phyloP scores from a whole-genome alignment of 2,797 vertebrate genomes.

The Schizopygopsis pylzovi region DNA sequence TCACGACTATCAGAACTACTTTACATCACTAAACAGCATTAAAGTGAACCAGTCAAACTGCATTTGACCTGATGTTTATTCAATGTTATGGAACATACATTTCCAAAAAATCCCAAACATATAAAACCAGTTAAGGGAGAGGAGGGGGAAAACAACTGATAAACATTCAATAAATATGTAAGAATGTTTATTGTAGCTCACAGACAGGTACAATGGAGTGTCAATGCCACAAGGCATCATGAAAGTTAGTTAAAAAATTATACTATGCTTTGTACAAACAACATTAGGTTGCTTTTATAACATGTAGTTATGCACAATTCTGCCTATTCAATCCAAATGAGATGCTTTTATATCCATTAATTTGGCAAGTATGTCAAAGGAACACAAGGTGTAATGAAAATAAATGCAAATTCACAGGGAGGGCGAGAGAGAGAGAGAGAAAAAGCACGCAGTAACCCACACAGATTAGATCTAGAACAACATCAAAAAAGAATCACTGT shows the following conservation, averaged over 20 bases:
- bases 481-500: slow-evolving; percentile 87
- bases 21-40: not conserved
- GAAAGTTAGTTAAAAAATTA: slow-evolving; percentile 84
- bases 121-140: slow-evolving; percentile 89
- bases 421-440: slow-evolving; percentile 58
- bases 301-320: slow-evolving; percentile 71
- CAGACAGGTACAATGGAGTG: slow-evolving; percentile 85
- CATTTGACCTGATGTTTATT: slow-evolving; percentile 91
- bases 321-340: slow-evolving; percentile 70
- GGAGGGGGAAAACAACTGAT: slow-evolving; percentile 75
- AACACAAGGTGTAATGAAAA: slow-evolving; percentile 73
- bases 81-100: slow-evolving; percentile 91
- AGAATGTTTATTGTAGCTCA: slow-evolving; percentile 83
- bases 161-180: slow-evolving; percentile 87
- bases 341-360: slow-evolving; percentile 77
- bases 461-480: slow-evolving; percentile 84
- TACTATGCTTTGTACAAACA: slow-evolving; percentile 90
- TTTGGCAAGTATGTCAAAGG: slow-evolving; percentile 78
- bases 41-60: slow-evolving; percentile 38
- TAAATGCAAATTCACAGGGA: slow-evolving; percentile 55
- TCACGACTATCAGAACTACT: not conserved
- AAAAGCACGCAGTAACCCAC: slow-evolving; percentile 68
- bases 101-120: slow-evolving; percentile 87
- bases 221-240: slow-evolving; percentile 82
- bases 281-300: slow-evolving; percentile 79